Evolutionary conservation across 2,888 invertebrate genomes (phyloP), one percentile per base, ranked within the genome.

Genomic region (Amblyjoppa fuscipennis): DNA sequence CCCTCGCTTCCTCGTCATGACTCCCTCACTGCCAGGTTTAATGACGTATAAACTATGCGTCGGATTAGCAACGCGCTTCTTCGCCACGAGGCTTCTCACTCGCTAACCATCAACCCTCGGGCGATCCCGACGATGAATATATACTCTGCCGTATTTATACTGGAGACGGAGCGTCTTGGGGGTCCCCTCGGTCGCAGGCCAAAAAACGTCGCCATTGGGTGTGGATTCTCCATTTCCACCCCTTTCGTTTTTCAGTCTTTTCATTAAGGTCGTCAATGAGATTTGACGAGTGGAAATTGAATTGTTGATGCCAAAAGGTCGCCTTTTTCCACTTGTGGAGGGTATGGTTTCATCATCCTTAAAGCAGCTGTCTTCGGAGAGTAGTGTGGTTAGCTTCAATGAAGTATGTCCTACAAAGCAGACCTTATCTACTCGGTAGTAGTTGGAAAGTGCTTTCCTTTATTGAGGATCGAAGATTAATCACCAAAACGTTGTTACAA

Each of bases 21-120:
- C 61, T 82, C 41, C 38, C 16, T 38, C 38, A 6, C 41, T 53
- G 59, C 83, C 74, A 49, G 91, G 93, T 94, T 94, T 93, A 94
- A 94, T 94, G 94, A 94, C 94, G 93, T 94, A 94, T 94, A 94
- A 94, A 94, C 94, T 94, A 93, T 93, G 93, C 93, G 93, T 87
- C 89, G 93, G 94, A 94, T 94, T 94, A 94, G 91, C 91, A 89
- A 88, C 88, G 88, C 90, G 25, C 28, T 76, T 71, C 79, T 16
- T 71, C 70, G 70, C 45, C 69, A 71, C 70, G 68, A 81, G 69
- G 71, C 73, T 81, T 80, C 84, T 59, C 80, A 64, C 70, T 75
- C 31, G 68, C 49, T 38, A 38, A 81, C 81, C 78, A 81, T 81
- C 81, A 66, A 81, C 81, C 82, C 82, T 76, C 75, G 68, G 76